These are phyloP conservation scores for Mugil cephalus DNA, from an alignment of 2,113 vertebrate species.

Conservation along the genomic window DNA sequence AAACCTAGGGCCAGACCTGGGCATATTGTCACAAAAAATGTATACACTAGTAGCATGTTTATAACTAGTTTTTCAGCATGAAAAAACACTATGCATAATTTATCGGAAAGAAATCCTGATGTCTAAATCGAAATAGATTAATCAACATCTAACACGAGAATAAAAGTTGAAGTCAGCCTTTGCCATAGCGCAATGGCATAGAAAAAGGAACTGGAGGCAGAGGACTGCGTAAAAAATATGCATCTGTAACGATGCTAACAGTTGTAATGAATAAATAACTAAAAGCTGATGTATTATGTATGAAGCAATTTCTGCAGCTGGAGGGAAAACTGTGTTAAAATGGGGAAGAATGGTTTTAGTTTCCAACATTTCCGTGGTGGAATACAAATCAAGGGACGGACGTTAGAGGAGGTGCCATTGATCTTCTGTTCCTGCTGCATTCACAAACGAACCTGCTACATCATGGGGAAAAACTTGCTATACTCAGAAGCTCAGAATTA, in stretches of 20 bases:
- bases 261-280: slow-evolving; percentile 80
- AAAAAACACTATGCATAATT: slow-evolving; percentile 48
- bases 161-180: slow-evolving; percentile 22
- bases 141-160: slow-evolving; percentile 50
- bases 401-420: slow-evolving; percentile 32
- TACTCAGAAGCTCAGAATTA: neutral
- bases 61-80: slow-evolving; percentile 11
- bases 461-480: slow-evolving; percentile 4
- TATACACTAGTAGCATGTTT: slow-evolving; percentile 34
- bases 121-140: slow-evolving; percentile 66
- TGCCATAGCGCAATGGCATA: slow-evolving; percentile 33
- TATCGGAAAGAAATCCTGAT: slow-evolving; percentile 54
- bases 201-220: slow-evolving; percentile 49
- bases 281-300: slow-evolving; percentile 75
- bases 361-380: slow-evolving; percentile 40
- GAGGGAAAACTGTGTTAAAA: slow-evolving; percentile 62
- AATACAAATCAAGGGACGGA: slow-evolving; percentile 48
- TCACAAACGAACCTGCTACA: slow-evolving; percentile 54
- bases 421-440: slow-evolving; percentile 43
- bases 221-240: slow-evolving; percentile 64
- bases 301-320: slow-evolving; percentile 70
- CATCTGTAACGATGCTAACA: slow-evolving; percentile 70
- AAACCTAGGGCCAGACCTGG: too few relatives aligned
- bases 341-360: slow-evolving; percentile 46
- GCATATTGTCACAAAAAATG: slow-evolving; percentile 15